Evolutionary conservation across 2,113 vertebrate genomes (phyloP), one percentile per base, ranked within the genome.

Genomic region (Phylloscopus trochilus): DNA sequence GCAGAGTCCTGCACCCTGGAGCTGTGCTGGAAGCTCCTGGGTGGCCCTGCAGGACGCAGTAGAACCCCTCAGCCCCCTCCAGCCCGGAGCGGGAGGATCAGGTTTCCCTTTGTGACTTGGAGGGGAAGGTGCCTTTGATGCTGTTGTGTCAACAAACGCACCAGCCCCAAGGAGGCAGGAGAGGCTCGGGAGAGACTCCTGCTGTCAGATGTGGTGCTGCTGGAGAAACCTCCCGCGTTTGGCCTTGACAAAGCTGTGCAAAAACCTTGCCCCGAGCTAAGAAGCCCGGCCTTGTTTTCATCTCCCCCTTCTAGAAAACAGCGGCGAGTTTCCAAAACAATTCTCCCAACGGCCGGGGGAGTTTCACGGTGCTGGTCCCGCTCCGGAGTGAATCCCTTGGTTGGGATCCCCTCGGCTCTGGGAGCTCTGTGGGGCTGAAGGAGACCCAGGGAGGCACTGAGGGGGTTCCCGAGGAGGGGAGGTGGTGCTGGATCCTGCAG

Each of bases 101-200:
- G 39, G 17, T 90, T 95, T 89, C 76, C 80, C 83, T 59, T 35
- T 24, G 79, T 9, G 85, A 70, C 30, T 4, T n/a, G n/a, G 21
- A n/a, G 74, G 76, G 60, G 7, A 95, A 91, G 69, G 76, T 64
- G 87, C 83, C 56, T 95, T 95, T 95, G 96, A 96, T 95, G 81
- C 16, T 93, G 95, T 96, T 96, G 74, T 92, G 93, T 91, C 95
- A 96, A 95, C 94, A 95, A 37, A 43, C 27, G 53, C 39, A 33
- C 3, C 56, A 44, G 75, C 77, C 80, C 22, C 2, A 14, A 87
- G 94, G 92, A 90, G 92, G 91, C 33, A 62, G 92, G 83, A 60
- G 92, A 88, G 91, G 5, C 35, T 83, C 43, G 60, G 83, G 23
- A 75, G 75, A 72, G 53, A 63, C 47, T 62, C 15, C 30, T 41